Evolutionary conservation across 2,888 invertebrate species (phyloP).

Genomic region (Noctua fimbriata): DNA sequence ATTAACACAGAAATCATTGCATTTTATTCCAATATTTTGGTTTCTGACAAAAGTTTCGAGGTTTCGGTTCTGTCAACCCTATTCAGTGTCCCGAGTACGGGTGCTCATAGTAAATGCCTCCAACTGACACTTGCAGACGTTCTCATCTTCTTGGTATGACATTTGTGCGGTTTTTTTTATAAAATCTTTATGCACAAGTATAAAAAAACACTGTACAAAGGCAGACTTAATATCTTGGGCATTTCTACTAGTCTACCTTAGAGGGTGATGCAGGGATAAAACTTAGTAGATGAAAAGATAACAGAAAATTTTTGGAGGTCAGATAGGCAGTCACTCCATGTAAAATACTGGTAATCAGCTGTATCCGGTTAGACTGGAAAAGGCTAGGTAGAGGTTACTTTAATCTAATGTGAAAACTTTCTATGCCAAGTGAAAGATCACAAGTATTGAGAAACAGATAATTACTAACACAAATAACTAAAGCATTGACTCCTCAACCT

Average conservation of each 20-base stretch:
- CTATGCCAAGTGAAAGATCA: conserved; percentile 9
- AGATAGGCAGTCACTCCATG: too few relatives aligned
- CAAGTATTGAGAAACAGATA: background rate
- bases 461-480: conserved; percentile 19
- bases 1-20: too few relatives aligned
- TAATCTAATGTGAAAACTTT: background rate
- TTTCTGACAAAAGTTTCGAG: background rate
- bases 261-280: too few relatives aligned
- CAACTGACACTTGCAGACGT: conserved; percentile 23
- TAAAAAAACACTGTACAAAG: too few relatives aligned
- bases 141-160: background rate
- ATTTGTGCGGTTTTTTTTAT: background rate
- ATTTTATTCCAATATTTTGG: too few relatives aligned
- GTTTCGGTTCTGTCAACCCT: background rate
- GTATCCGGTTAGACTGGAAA: too few relatives aligned
- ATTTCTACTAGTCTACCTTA: too few relatives aligned
- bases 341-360: too few relatives aligned
- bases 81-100: background rate
- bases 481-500: conserved; percentile 38
- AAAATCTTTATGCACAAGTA: too few relatives aligned
- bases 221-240: too few relatives aligned
- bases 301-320: too few relatives aligned
- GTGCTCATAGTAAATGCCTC: background rate
- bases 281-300: too few relatives aligned
- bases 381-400: background rate